Base-by-base conservation (phyloP, 2,113 vertebrate genomes). In the Perca flavescens region DNA sequence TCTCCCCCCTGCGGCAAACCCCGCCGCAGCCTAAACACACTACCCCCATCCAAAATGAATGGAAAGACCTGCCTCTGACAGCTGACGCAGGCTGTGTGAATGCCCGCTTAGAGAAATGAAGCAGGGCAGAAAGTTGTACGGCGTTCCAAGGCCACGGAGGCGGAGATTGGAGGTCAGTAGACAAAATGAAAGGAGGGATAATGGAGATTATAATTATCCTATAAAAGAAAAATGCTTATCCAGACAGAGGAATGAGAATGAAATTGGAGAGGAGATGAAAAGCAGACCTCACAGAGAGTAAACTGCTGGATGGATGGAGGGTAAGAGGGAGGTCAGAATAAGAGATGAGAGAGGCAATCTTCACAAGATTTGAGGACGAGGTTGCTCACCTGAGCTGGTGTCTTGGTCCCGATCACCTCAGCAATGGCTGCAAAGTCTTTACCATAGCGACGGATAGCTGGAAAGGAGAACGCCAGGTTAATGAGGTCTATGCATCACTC, bases 351-450 rank as follows among this genome's bases (percentile, higher is more conserved):
- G 61, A 54, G 28, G n/a, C 19, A 0, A 36, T 34, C 28, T 17
- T 54, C 25, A 49, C 21, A 36, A 25, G 21, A 77, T 17, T 19
- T n/a, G 22, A 50, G 47, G 13, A 40, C 17, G 11, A 22, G 3
- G 17, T 49, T 3, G 91, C 96, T 96, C 89, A 97, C 97, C 93
- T 97, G 97, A 68, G 96, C 94, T 1, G 95, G 91, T 0, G 97
- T 97, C 91, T 97, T 97, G 87, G 96, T 97, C 53, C 97, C 96
- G 4, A 98, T 97, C 91, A 98, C 97, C 77, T 97, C 97, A 0
- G 97, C 96, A 10, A 98, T 96, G 83, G 97, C 97, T 6, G 92
- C 86, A 52, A 97, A 97, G 91, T 98, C 96, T 90, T 96, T 97
- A 17, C 97, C 97, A 0, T 97, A 97, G 47, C 95, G 95, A 40